Conservation (phyloP, 2,113 vertebrate genomes). For the Camelus bactrianus region DNA sequence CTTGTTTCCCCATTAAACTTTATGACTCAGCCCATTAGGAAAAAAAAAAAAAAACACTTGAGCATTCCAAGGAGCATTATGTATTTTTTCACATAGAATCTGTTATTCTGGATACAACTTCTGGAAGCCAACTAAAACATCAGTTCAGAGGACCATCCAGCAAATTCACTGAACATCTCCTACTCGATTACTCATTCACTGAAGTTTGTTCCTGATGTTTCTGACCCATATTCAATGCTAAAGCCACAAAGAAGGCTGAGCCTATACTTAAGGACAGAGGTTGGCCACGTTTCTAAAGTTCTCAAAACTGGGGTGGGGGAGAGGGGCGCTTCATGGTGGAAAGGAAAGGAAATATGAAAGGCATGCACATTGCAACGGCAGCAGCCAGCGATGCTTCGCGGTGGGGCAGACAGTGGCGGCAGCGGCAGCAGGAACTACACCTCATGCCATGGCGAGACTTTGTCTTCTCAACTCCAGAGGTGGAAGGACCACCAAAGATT, state of each 20-base stretch:
- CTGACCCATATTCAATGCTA: neutral
- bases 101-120: neutral
- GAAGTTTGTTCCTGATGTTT: neutral
- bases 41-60: neutral
- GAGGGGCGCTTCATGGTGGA: neutral
- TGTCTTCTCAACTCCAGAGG: fast-evolving
- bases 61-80: neutral
- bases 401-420: neutral
- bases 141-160: neutral
- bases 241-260: neutral
- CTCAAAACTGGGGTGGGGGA: neutral
- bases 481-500: neutral
- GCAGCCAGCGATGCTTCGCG: neutral
- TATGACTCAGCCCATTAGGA: neutral
- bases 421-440: neutral
- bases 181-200: neutral
- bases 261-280: neutral
- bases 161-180: constrained; percentile 14
- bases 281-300: neutral
- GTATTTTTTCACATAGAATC: neutral
- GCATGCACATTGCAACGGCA: neutral
- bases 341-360: neutral
- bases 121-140: neutral
- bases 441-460: neutral
- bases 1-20: neutral